Conservation (phyloP, 1,140 invertebrate species). For the Eumeta japonica region DNA sequence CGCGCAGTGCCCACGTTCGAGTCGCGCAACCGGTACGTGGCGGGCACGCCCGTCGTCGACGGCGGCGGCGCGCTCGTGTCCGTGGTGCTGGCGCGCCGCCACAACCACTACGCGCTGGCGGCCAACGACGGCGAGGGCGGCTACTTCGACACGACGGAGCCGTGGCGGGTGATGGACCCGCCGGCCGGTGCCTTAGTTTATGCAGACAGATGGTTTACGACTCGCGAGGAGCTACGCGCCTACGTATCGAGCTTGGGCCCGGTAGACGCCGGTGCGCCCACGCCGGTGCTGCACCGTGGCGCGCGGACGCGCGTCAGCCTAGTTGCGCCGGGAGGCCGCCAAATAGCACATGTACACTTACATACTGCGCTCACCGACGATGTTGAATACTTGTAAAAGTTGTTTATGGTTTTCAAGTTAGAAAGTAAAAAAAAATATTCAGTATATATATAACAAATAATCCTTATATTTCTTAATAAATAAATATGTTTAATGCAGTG, state of each 20-base stretch:
- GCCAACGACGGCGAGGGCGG: constrained; percentile 41
- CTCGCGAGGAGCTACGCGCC: constrained; percentile 16
- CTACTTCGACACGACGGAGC: constrained; percentile 30
- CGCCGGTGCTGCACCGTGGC: constrained; percentile 21
- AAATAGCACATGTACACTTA: constrained; percentile 27
- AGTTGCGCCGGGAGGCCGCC: constrained; percentile 25
- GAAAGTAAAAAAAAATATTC: no score
- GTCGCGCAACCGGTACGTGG: constrained; percentile 36
- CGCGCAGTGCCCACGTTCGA: constrained; percentile 41
- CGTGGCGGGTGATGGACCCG: constrained; percentile 23
- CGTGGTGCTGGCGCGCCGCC: constrained; percentile 30
- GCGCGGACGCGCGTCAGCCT: constrained; percentile 12
- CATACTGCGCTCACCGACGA: constrained; percentile 19
- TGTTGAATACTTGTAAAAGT: constrained; percentile 31
- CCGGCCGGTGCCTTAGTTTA: constrained; percentile 19
- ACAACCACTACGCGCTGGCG: constrained; percentile 42
- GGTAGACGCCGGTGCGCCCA: not conserved
- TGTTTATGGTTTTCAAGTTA: not conserved
- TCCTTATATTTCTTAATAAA: no score
- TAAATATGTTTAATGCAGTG: no score
- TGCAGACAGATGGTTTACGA: constrained; percentile 20
- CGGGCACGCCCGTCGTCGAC: constrained; percentile 37
- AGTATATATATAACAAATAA: no score
- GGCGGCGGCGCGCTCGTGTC: constrained; percentile 27
- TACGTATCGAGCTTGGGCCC: constrained; percentile 20